Base-by-base conservation (phyloP, 1,140 invertebrate species). In the Bursaphelenchus mucronatus region DNA sequence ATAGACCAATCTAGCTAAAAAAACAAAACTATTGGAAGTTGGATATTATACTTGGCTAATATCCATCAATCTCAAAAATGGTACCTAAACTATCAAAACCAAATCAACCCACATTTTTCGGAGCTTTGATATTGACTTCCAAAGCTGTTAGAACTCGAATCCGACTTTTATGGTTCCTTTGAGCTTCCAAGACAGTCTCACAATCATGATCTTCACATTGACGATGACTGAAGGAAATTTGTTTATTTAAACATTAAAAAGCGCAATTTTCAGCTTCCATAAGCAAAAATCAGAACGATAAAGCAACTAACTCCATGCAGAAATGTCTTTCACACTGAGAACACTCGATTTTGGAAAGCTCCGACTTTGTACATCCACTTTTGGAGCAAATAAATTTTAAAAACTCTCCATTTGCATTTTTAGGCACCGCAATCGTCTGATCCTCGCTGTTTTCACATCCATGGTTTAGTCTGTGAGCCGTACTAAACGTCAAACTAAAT, bases 201-300 rank as follows among this genome's bases (percentile, higher is more conserved):
- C 57, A 59, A 11, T 59, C 57, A 44, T 59, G 57, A 59, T 59
- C 57, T 50, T 59, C 57, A 44, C 57, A 59, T n/a, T 59, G 13
- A 5, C 40, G 13, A 39, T 59, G 57, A 6, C 40, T 59, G 19
- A 55, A 55, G 4, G 13, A n/a, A 15, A n/a, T 3, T n/a, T n/a
- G 1, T 30, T 30, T 30, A 30, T 30, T 30, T 30, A 1, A 30
- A 30, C 30, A 30, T 30, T 5, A 1, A 30, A 30, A 30, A 1
- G 30, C 2, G 2, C 30, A 30, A 30, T 30, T 1, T 30, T 30
- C 30, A 30, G 30, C 30, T 5, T 30, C 30, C 2, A 30, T 3
- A 30, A 30, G 5, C 30, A 30, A 30, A 30, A 39, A 55, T 2
- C 13, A 39, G 19, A n/a, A 55, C 1, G 13, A n/a, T n/a, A 2